A percentile compares a stretch with the other conserved stretches of the same genome.
These are phyloP conservation scores for Falco berigora DNA, from an alignment of 2,797 vertebrate species.

Conservation along the genomic window DNA sequence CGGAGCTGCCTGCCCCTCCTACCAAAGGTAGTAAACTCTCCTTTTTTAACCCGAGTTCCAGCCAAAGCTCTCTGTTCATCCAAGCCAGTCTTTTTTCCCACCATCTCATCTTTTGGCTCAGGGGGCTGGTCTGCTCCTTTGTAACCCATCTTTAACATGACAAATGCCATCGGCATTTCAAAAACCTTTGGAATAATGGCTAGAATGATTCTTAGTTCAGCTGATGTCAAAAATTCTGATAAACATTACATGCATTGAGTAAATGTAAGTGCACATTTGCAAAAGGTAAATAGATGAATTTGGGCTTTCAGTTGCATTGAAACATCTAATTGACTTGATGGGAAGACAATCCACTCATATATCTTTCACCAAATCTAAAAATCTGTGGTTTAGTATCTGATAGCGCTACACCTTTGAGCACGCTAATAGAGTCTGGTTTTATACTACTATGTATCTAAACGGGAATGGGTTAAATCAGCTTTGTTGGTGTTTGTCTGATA, in stretches of 20 bases:
- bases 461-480: not conserved
- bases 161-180: fast-evolving
- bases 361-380: not conserved
- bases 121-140: too few species aligned
- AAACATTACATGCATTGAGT: fast-evolving
- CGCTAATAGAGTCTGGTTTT: not conserved
- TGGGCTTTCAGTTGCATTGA: not conserved
- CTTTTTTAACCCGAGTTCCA: too few species aligned
- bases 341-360: not conserved
- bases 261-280: not conserved
- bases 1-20: too few species aligned
- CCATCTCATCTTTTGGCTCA: too few species aligned
- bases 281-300: not conserved
- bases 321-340: not conserved
- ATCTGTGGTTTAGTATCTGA: not conserved
- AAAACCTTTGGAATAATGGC: not conserved
- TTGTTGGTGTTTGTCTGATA: too few species aligned
- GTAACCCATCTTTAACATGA: too few species aligned
- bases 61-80: too few species aligned
- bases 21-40: too few species aligned
- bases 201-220: too few species aligned
- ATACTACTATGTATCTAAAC: fast-evolving
- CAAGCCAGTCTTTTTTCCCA: too few species aligned
- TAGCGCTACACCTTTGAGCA: fast-evolving
- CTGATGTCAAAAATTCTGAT: not conserved